Evolutionary conservation across 2,113 vertebrate species (phyloP).

Genomic region (Chionomys nivalis): DNA sequence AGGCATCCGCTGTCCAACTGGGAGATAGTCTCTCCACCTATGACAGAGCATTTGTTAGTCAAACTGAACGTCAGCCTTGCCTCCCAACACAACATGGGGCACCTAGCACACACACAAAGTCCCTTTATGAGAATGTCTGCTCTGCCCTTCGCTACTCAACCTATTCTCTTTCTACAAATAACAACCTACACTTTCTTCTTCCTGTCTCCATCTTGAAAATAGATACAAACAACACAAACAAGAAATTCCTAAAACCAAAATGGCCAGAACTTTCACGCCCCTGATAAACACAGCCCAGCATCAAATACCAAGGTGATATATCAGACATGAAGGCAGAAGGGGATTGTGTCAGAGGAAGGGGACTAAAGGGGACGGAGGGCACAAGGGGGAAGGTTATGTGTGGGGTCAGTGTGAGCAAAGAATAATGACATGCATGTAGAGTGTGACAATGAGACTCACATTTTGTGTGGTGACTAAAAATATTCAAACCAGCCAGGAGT

Average conservation of each 20-base stretch:
- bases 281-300: neutral
- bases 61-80: neutral
- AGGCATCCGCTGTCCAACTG: constrained; percentile 89
- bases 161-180: neutral
- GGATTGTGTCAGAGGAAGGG: neutral
- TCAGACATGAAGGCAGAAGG: neutral
- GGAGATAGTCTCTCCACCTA: constrained; percentile 91
- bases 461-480: neutral
- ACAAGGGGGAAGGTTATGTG: neutral
- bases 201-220: neutral
- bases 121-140: neutral
- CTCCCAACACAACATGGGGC: neutral
- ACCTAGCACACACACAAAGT: neutral
- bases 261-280: neutral
- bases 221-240: neutral
- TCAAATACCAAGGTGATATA: neutral
- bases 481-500: neutral
- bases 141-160: neutral
- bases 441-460: neutral
- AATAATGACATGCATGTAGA: neutral
- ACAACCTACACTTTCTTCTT: neutral
- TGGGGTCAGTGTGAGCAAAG: neutral
- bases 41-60: neutral
- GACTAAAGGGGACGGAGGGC: neutral
- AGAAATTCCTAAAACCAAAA: neutral